Percentiles rank a stretch among this genome's conserved stretches.
These are phyloP conservation scores for Echiichthys vipera DNA, from an alignment of 2,797 vertebrate species.

Conservation along the genomic window DNA sequence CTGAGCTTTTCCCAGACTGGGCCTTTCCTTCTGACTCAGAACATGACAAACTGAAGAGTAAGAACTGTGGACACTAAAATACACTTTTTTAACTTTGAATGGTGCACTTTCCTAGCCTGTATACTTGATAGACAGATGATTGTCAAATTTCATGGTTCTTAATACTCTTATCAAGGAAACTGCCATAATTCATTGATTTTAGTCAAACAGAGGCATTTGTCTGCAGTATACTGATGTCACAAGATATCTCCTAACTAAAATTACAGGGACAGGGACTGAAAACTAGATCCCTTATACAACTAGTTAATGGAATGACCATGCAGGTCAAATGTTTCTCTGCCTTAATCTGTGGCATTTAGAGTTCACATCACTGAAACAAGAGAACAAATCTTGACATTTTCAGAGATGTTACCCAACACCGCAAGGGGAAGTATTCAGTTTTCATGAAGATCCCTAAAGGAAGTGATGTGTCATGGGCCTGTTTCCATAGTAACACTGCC, in stretches of 20 bases:
- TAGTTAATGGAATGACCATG: constrained; percentile 4
- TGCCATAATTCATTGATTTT: neutral
- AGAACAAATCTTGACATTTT: constrained; percentile 36
- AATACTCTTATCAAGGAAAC: neutral
- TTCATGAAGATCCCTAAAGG: constrained; percentile 18
- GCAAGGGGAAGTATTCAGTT: constrained; percentile 28
- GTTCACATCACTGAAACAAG: constrained; percentile 29
- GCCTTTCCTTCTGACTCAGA: constrained; percentile 96
- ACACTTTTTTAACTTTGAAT: neutral
- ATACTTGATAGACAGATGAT: neutral
- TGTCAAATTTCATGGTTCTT: neutral
- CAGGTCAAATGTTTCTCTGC: constrained; percentile 23
- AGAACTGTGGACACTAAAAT: constrained; percentile 57
- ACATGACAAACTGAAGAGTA: constrained; percentile 97
- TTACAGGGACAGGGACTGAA: neutral
- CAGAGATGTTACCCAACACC: constrained; percentile 25
- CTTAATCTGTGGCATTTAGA: constrained; percentile 34
- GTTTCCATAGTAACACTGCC: constrained; percentile 64
- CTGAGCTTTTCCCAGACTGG: constrained; percentile 96
- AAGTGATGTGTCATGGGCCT: constrained; percentile 37
- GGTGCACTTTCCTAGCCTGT: neutral
- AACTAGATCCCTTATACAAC: neutral
- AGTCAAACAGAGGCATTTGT: neutral
- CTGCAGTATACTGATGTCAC: neutral
- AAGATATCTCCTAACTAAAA: neutral